Percentiles rank a stretch among this genome's conserved stretches.
phyloP scores from a whole-genome alignment of 2,888 invertebrate species.

The Portevinia maculata region DNA sequence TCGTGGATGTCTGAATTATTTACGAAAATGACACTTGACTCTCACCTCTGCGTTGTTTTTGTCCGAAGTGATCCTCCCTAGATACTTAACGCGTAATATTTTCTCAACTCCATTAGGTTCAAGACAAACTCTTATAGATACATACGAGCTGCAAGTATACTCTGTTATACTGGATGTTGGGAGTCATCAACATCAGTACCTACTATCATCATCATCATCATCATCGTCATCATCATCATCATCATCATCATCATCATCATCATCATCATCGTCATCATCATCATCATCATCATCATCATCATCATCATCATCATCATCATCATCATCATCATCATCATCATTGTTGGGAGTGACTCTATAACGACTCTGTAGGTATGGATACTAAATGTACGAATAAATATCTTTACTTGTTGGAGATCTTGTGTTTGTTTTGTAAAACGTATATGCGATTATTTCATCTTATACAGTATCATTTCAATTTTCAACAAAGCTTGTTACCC shows the following conservation, averaged over 20 bases:
- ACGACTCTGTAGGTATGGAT: conserved; percentile 17
- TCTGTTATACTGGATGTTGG: conserved; percentile 33
- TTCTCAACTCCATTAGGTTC: conserved; percentile 60
- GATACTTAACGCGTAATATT: conserved; percentile 69
- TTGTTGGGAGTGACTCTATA: conserved; percentile 38
- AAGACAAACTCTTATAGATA: conserved; percentile 44
- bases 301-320: conserved; percentile 40
- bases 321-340: conserved; percentile 53
- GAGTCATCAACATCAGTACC: conserved; percentile 25
- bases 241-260: conserved; percentile 51
- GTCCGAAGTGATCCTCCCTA: conserved; percentile 47
- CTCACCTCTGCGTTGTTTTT: conserved; percentile 73
- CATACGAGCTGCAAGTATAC: conserved; percentile 6
- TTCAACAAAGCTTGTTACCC: too few relatives aligned
- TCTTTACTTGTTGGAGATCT: conserved; percentile 44
- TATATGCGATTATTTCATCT: conserved; percentile 41
- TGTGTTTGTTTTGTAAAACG: conserved; percentile 46
- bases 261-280: conserved; percentile 52
- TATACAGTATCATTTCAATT: conserved; percentile 38
- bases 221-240: conserved; percentile 53
- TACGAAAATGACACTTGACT: conserved; percentile 77
- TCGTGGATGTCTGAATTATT: conserved; percentile 75
- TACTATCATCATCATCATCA: conserved; percentile 53
- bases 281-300: conserved; percentile 52
- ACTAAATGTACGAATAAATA: conserved; percentile 12